Evolutionary conservation across 2,113 vertebrate genomes (phyloP).

Genomic region (Bos taurus): DNA sequence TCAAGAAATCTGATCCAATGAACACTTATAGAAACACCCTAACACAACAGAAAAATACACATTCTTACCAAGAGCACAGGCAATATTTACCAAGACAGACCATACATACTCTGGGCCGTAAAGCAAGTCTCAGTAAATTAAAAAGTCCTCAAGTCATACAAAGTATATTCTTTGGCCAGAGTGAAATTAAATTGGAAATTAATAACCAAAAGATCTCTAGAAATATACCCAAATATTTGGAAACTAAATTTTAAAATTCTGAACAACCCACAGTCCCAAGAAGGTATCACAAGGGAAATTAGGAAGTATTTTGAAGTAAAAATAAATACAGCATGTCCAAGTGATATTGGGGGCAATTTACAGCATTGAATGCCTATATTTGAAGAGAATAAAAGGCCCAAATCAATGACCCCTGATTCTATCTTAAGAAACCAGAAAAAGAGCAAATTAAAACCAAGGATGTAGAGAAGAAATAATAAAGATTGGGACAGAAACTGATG

Average conservation of each 20-base stretch:
- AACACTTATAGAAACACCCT: not conserved
- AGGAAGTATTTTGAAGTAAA: not conserved
- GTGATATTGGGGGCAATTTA: not conserved
- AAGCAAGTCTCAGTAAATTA: not conserved
- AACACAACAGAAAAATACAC: fast-evolving
- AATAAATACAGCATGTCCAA: not conserved
- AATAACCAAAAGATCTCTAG: not conserved
- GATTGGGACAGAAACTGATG: not conserved
- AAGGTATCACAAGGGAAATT: not conserved
- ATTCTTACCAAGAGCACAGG: fast-evolving
- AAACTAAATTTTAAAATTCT: not conserved
- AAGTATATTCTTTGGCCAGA: not conserved
- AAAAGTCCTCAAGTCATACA: not conserved
- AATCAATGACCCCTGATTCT: not conserved
- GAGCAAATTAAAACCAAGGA: not conserved
- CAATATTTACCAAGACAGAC: not conserved
- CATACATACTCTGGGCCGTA: not conserved
- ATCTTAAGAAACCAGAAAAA: not conserved
- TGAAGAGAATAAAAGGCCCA: not conserved
- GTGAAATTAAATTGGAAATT: not conserved
- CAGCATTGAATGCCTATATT: not conserved
- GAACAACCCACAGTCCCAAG: not conserved
- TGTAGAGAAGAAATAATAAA: not conserved
- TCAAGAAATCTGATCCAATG: not conserved
- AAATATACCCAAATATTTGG: not conserved